phyloP scores from a whole-genome alignment of 2,113 vertebrate genomes.

The Dicaeum eximium region DNA sequence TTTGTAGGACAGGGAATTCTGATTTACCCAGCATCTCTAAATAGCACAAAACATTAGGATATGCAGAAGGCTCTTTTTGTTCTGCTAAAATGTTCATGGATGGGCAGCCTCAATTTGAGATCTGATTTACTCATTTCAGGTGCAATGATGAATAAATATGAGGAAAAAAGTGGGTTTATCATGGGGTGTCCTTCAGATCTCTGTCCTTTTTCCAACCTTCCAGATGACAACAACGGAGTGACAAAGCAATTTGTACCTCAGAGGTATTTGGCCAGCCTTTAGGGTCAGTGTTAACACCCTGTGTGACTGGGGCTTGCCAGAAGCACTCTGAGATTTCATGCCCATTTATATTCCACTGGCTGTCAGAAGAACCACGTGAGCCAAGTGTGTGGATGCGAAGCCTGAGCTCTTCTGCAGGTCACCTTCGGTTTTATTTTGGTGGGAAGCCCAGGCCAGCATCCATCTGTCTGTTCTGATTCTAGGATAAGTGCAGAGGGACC shows the following conservation, averaged over 20 bases:
- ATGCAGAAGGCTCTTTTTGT: neutral
- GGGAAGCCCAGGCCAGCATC: neutral
- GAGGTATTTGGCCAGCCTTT: neutral
- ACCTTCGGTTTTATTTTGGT: neutral
- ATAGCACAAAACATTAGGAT: neutral
- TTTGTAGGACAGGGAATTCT: neutral
- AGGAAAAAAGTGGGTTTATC: neutral
- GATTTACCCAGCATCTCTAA: neutral
- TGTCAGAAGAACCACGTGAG: accelerated
- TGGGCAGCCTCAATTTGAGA: neutral
- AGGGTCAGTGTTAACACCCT: neutral
- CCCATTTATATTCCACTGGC: accelerated
- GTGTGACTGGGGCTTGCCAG: neutral
- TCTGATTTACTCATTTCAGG: neutral
- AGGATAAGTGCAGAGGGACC: neutral
- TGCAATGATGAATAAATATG: neutral
- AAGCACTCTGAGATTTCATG: neutral
- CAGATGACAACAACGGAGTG: neutral
- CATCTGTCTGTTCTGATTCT: neutral
- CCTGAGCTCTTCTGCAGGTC: neutral
- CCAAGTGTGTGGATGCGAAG: neutral
- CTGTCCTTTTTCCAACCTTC: neutral
- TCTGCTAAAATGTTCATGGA: neutral
- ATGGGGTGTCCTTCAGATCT: neutral
- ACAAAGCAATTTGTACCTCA: neutral